Evolutionary conservation across 2,797 vertebrate species (phyloP).

Genomic region (Channa striata): DNA sequence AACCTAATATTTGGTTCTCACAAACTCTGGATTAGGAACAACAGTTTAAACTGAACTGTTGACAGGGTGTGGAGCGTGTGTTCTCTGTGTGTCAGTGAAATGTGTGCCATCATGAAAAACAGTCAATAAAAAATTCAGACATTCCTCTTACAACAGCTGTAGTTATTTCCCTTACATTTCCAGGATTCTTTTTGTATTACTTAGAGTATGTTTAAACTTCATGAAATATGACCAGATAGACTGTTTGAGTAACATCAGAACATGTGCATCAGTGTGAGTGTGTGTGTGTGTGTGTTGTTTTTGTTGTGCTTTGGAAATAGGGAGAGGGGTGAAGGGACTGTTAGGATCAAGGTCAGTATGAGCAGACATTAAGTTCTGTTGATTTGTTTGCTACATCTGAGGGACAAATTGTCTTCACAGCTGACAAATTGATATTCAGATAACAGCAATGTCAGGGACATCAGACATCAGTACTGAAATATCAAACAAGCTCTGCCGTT

Average conservation of each 20-base stretch:
- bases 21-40: not conserved
- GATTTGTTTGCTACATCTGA: conserved; percentile 66
- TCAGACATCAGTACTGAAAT: conserved; percentile 52
- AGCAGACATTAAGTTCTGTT: conserved; percentile 46
- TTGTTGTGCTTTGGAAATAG: not conserved
- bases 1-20: not conserved
- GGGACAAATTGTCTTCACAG: conserved; percentile 75
- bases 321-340: not conserved
- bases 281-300: too few species aligned
- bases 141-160: not conserved
- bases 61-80: not conserved
- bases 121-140: not conserved
- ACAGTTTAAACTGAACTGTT: not conserved
- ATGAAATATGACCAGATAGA: too few species aligned
- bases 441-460: conserved; percentile 75
- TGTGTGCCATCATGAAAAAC: not conserved
- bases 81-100: too few species aligned
- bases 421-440: conserved; percentile 66
- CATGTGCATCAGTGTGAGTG: too few species aligned
- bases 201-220: too few species aligned
- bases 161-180: not conserved
- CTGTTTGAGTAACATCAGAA: too few species aligned
- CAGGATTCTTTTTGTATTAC: not conserved
- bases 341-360: conserved; percentile 70
- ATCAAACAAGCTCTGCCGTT: conserved; percentile 18